Conservation (phyloP, 2,888 invertebrate genomes). For the Lordiphosa fenestrarum region DNA sequence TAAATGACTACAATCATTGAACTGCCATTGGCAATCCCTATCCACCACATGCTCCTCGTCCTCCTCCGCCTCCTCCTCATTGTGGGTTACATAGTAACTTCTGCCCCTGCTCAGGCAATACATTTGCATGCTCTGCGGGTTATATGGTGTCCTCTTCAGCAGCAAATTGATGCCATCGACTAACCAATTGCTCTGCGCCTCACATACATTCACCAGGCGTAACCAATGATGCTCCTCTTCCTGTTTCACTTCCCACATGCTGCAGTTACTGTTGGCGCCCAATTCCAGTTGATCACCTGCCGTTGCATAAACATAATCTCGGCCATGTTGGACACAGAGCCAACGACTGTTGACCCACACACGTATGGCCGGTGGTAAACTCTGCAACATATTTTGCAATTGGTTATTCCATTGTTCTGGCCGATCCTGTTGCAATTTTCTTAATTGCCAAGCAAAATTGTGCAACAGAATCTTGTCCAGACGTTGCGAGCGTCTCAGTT, state of each 20-base stretch:
- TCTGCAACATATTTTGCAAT: slow-evolving; percentile 62
- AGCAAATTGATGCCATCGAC: slow-evolving; percentile 8
- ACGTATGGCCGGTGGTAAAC: slow-evolving; percentile 38
- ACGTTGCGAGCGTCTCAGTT: slow-evolving; percentile 30
- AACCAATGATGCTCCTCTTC: slow-evolving; percentile 6
- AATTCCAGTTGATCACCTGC: slow-evolving; percentile 17
- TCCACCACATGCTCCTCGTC: no score
- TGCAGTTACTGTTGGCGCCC: slow-evolving; percentile 48
- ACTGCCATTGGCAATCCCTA: slow-evolving; percentile 46
- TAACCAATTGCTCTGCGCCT: slow-evolving; percentile 24
- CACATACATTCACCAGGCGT: slow-evolving; percentile 38
- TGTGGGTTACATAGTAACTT: slow-evolving; percentile 10
- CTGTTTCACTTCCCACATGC: slow-evolving; percentile 41
- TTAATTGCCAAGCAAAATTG: slow-evolving; percentile 51
- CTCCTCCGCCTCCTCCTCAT: not conserved
- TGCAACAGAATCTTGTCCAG: slow-evolving; percentile 24
- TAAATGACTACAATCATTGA: slow-evolving; percentile 51
- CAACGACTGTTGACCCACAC: slow-evolving; percentile 35
- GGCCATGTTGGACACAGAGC: slow-evolving; percentile 50
- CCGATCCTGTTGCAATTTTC: slow-evolving; percentile 11
- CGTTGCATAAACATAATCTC: slow-evolving; percentile 29
- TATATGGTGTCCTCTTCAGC: slow-evolving; percentile 1
- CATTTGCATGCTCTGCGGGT: not conserved
- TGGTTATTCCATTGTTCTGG: slow-evolving; percentile 13
- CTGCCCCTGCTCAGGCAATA: slow-evolving; percentile 30